Percentiles rank a stretch among this genome's conserved stretches.
These are phyloP conservation scores for Blastomussa wellsi DNA, from an alignment of 92 coral and sea anemone species.

Conservation along the genomic window DNA sequence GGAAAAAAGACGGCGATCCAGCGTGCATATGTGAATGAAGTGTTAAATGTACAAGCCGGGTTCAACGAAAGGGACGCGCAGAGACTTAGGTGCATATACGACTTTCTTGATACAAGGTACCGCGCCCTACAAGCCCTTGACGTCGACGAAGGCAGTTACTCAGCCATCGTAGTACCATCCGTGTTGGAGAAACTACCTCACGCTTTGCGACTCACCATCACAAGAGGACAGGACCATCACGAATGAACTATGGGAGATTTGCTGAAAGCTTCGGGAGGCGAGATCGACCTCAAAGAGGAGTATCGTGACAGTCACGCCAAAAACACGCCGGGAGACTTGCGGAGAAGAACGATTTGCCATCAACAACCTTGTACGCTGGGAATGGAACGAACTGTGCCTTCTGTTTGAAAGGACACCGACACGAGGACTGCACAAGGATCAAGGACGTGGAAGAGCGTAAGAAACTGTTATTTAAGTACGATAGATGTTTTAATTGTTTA, in stretches of 20 bases:
- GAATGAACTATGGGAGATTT: conserved; percentile 37
- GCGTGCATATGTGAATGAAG: conserved; percentile 45
- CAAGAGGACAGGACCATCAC: conserved; percentile 44
- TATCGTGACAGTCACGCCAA: conserved; percentile 9
- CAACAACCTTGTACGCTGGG: conserved; percentile 8
- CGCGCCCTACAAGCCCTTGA: conserved; percentile 50
- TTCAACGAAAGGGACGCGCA: conserved; percentile 36
- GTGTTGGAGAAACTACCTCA: conserved; percentile 50
- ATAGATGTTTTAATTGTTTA: conserved; percentile 51
- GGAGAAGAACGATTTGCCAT: not conserved
- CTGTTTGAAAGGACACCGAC: conserved; percentile 31
- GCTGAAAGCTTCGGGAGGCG: conserved; percentile 36
- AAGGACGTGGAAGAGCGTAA: conserved; percentile 22
- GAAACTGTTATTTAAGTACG: conserved; percentile 27
- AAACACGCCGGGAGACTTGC: not conserved
- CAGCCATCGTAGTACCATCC: conserved; percentile 45
- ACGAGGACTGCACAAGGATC: conserved; percentile 34
- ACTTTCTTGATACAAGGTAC: conserved; percentile 36
- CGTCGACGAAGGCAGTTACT: conserved; percentile 38
- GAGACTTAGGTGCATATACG: conserved; percentile 20
- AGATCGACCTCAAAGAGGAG: conserved; percentile 36
- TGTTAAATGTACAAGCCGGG: conserved; percentile 38
- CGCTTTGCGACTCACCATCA: conserved; percentile 43
- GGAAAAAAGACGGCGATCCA: conserved; percentile 42
- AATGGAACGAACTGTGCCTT: conserved; percentile 57